Evolutionary conservation across 2,888 invertebrate species (phyloP), one percentile per base, ranked within the genome.

Genomic region (Agelastica alni): DNA sequence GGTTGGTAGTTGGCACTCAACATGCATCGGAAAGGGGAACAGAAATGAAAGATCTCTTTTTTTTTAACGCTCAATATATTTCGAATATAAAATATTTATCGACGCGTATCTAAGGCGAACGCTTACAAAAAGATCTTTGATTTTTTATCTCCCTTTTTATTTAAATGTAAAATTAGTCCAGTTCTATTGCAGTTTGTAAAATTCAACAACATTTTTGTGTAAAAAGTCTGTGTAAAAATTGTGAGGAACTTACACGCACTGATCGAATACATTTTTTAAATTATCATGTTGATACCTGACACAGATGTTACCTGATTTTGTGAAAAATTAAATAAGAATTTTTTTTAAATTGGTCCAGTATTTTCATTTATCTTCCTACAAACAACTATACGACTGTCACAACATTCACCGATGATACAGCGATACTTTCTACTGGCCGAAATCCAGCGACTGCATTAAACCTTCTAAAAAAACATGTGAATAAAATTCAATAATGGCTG

Each of bases 1-100:
- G 64, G 65, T 67, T 70, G 73, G 74, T 75, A 75, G 73, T 76
- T 76, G 76, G 76, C 76, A 76, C 76, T 76, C 74, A 72, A 69
- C 70, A 70, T 66, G 53, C 57, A 62, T 36, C 26, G 44, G 28
- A 45, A 46, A 57, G 42, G 22, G 12, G 18, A 43, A 28, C 16
- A 41, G 10, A 32, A 18, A 47, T 9, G 18, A 42, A 13, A n/a
- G 34, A 46, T n/a, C n/a, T n/a, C 22, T 26, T 9, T 2, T 14
- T 13, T 41, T 22, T 41, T 10, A 7, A 30, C 13, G 17, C 9
- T 43, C 14, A 7, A 3, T 12, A 30, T 9, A 47, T 17, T 36
- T 47, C 6, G 5, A 31, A 39, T 41, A 20, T 31, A 49, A 47
- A 47, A 26, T 47, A 37, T 47, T 1, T 18, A 37, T 37, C n/a